A percentile compares a stretch with the other conserved stretches of the same genome.
These are phyloP conservation scores for Chroicocephalus ridibundus DNA, from an alignment of 2,113 vertebrate species.

Conservation along the genomic window DNA sequence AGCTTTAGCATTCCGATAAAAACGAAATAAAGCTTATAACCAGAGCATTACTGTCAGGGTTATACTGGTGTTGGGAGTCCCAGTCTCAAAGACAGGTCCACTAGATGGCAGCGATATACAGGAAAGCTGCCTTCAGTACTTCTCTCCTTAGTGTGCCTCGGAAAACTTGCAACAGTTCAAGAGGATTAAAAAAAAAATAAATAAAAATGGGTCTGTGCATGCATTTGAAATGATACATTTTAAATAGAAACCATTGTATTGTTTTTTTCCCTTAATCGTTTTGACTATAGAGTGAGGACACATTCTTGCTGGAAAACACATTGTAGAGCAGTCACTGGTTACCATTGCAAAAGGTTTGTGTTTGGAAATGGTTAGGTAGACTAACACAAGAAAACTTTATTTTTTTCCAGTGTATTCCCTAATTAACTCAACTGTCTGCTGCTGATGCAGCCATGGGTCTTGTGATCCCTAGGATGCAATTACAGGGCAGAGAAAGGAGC, in stretches of 20 bases:
- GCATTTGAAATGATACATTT: constrained; percentile 1
- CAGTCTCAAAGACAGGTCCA: not conserved
- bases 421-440: not conserved
- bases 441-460: not conserved
- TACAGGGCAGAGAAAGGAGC: not conserved
- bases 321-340: not conserved
- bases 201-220: not conserved
- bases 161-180: not conserved
- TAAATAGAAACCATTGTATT: not conserved
- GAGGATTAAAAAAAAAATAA: not conserved
- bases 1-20: not conserved
- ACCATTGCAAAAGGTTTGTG: not conserved
- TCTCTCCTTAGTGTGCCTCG: accelerated
- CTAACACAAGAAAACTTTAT: not conserved
- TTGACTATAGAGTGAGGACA: not conserved
- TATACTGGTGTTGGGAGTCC: not conserved
- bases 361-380: not conserved
- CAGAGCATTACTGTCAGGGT: accelerated
- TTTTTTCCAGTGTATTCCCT: not conserved
- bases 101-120: constrained; percentile 75
- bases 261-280: not conserved
- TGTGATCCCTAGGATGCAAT: not conserved
- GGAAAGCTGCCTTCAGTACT: not conserved
- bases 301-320: not conserved
- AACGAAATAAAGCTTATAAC: not conserved